These are phyloP conservation scores for Lepilemur ruficaudatus DNA, from an alignment of 2,797 vertebrate species.

Conservation along the genomic window DNA sequence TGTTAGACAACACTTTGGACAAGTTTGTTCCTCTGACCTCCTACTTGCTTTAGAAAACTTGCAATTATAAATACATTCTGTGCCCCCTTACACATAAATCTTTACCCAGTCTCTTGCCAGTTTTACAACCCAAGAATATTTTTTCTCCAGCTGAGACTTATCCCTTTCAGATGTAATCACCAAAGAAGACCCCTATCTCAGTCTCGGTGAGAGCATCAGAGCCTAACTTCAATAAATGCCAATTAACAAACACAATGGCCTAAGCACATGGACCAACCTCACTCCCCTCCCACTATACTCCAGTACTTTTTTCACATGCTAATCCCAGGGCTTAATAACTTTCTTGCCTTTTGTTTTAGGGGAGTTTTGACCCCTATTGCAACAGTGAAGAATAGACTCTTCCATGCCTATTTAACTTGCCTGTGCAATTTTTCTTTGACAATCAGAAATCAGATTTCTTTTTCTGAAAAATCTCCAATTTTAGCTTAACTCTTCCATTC, in stretches of 20 bases:
- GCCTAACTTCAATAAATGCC: background rate
- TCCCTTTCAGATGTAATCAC: background rate
- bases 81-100: background rate
- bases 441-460: background rate
- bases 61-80: background rate
- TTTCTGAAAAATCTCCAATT: background rate
- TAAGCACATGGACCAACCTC: no score
- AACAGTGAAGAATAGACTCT: background rate
- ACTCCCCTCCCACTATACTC: rapidly evolving
- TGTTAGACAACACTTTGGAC: background rate
- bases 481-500: background rate
- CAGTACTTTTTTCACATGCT: background rate
- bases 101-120: background rate
- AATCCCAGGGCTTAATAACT: background rate
- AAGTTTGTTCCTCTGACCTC: background rate
- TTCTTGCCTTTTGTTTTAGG: background rate
- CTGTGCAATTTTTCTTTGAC: background rate
- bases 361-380: background rate
- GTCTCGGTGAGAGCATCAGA: background rate
- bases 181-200: background rate
- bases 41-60: background rate
- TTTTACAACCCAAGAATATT: background rate
- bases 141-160: background rate
- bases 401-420: background rate
- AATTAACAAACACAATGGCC: background rate